Base-by-base conservation (phyloP, 2,113 vertebrate genomes). In the Tetrax tetrax region DNA sequence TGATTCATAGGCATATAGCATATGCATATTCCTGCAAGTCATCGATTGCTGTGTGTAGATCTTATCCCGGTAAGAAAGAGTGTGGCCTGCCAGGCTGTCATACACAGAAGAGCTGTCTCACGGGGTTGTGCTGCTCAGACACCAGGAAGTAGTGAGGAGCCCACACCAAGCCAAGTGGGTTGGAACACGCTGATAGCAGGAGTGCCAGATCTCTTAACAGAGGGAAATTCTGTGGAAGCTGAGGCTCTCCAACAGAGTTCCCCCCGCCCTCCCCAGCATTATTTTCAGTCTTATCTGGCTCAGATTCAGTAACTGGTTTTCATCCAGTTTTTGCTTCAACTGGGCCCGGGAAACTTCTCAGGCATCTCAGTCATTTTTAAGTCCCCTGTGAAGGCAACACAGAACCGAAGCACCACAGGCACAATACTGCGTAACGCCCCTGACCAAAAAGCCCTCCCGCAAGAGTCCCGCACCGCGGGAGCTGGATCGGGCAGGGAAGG, bases 191-290 rank as follows among this genome's bases (percentile, higher is more conserved):
- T 0, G 7, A 71, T 12, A 89, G n/a, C 0, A 0, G 68, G 29
- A 95, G 78, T 59, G 92, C 95, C 93, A 97, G 68, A 94, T 35
- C n/a, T 92, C 66, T 68, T 53, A 47, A 75, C 27, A 35, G 59
- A 56, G 71, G 41, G 57, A 89, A 94, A 23, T 76, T 91, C 89
- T 57, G 37, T 53, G 35, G 85, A 93, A 83, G 83, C n/a, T 48
- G 56, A 93, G 76, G 60, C 79, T 88, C 35, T 96, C 72, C 83
- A 78, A 41, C 37, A 87, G 0, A 84, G 47, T 33, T 4, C 18
- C 15, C 17, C 45, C 10, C 37, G n/a, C n/a, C n/a, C n/a, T n/a
- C 41, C 28, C 41, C 28, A 37, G 1, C 0, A 0, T 57, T 89
- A 63, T 69, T 96, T 84, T 87, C 77, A 71, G 2, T 65, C 77